Conservation (phyloP, 1,140 invertebrate genomes). For the Drosophila oshimai region DNA sequence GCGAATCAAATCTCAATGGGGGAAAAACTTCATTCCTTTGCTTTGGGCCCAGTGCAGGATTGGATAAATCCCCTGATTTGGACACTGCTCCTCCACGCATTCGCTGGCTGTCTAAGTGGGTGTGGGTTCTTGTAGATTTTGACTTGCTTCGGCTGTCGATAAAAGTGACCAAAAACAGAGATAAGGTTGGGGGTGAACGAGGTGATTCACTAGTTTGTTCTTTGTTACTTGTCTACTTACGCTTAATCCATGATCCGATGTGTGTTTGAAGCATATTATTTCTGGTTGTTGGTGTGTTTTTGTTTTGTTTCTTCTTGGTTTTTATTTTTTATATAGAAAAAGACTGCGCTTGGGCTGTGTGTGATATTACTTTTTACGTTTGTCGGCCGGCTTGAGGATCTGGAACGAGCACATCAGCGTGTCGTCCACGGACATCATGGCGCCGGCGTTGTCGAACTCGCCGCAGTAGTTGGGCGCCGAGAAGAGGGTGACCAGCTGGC, state of each 20-base stretch:
- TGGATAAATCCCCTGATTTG: slow-evolving; percentile 4
- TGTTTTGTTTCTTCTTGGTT: slow-evolving; percentile 31
- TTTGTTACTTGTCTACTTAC: slow-evolving; percentile 47
- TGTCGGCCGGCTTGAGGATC: slow-evolving; percentile 99
- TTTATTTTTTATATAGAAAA: slow-evolving; percentile 63
- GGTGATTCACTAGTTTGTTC: slow-evolving; percentile 33
- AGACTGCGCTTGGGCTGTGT: slow-evolving; percentile 89
- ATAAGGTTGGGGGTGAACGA: slow-evolving; percentile 40
- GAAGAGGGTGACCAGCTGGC: slow-evolving; percentile 98
- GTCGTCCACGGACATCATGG: slow-evolving; percentile 99
- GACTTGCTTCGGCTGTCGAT: slow-evolving; percentile 53
- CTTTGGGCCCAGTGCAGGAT: slow-evolving; percentile 35
- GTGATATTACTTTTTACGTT: slow-evolving; percentile 98
- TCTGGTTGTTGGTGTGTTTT: slow-evolving; percentile 43
- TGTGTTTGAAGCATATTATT: slow-evolving; percentile 50
- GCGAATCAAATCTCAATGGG: slow-evolving; percentile 68
- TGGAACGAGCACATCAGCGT: slow-evolving; percentile 99
- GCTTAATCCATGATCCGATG: slow-evolving; percentile 36
- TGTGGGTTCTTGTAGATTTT: slow-evolving; percentile 38
- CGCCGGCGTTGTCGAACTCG: slow-evolving; percentile 99
- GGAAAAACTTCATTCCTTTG: slow-evolving; percentile 40
- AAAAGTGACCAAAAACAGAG: slow-evolving; percentile 56
- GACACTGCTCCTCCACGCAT: slow-evolving; percentile 15
- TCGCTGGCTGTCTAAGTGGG: neutral
- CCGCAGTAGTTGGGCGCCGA: slow-evolving; percentile 99